These are phyloP conservation scores for Eremobia ochroleuca DNA, from an alignment of 2,888 invertebrate genomes.

Conservation along the genomic window DNA sequence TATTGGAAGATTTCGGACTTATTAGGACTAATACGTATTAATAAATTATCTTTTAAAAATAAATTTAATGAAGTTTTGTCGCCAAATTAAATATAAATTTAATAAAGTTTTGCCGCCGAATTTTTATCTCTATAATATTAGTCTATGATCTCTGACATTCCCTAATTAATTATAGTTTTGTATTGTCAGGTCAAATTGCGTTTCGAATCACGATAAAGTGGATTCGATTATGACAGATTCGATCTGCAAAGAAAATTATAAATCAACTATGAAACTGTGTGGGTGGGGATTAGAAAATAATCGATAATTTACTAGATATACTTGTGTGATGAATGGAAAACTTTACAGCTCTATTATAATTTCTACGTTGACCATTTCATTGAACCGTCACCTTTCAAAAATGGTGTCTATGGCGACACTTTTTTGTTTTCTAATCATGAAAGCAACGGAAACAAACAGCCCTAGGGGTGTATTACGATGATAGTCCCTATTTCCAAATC, in stretches of 20 bases:
- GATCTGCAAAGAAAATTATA: slow-evolving; percentile 46
- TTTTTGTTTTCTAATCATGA: slow-evolving; percentile 12
- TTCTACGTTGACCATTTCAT: not conserved
- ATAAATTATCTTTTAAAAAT: slow-evolving; percentile 31
- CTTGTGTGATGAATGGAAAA: slow-evolving; percentile 9
- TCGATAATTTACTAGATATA: not conserved
- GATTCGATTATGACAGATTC: slow-evolving; percentile 44
- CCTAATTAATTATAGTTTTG: slow-evolving; percentile 47
- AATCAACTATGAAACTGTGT: slow-evolving; percentile 38
- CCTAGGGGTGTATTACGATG: slow-evolving; percentile 54
- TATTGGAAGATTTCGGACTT: slow-evolving; percentile 31
- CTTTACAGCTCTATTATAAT: slow-evolving; percentile 16
- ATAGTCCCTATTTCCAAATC: slow-evolving; percentile 61
- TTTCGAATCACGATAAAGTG: slow-evolving; percentile 54
- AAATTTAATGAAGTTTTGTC: slow-evolving; percentile 25
- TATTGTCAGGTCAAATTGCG: slow-evolving; percentile 49
- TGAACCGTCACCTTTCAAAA: slow-evolving; percentile 33
- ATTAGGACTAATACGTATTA: slow-evolving; percentile 25
- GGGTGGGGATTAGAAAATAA: slow-evolving; percentile 50
- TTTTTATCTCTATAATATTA: slow-evolving; percentile 29
- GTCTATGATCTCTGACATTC: slow-evolving; percentile 33
- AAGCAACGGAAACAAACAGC: slow-evolving; percentile 55
- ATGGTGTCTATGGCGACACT: slow-evolving; percentile 18
- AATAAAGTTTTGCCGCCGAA: too few species aligned
- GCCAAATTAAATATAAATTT: too few species aligned